phyloP scores from a whole-genome alignment of 2,888 invertebrate species.

The Volucella bombylans region DNA sequence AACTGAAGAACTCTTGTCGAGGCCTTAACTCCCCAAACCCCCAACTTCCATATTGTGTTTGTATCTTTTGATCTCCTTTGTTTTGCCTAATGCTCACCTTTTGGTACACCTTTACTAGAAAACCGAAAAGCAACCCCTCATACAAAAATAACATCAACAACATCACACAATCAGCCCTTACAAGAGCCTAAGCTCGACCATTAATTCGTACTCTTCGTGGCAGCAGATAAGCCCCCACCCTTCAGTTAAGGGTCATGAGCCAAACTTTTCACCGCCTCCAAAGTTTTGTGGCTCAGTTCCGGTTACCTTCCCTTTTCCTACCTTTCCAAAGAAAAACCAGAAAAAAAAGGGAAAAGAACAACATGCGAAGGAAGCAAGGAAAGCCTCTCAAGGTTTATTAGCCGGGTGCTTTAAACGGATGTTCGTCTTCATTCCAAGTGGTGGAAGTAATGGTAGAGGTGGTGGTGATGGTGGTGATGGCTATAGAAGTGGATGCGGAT shows the following conservation, averaged over 20 bases:
- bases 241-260: conserved; percentile 35
- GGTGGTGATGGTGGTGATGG: neutral
- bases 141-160: conserved; percentile 23
- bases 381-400: conserved; percentile 68
- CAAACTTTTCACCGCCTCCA: conserved; percentile 52
- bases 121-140: conserved; percentile 24
- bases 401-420: conserved; percentile 61
- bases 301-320: neutral
- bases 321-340: neutral
- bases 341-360: conserved; percentile 7
- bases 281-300: conserved; percentile 48
- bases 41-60: conserved; percentile 7
- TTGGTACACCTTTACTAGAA: conserved; percentile 18
- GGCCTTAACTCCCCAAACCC: conserved; percentile 2
- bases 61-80: conserved; percentile 62
- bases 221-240: conserved; percentile 40
- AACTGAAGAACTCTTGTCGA: conserved; percentile 23
- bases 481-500: neutral
- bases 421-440: conserved; percentile 31
- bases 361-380: conserved; percentile 36
- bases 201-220: conserved; percentile 64
- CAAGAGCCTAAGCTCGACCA: conserved; percentile 60
- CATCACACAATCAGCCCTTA: conserved; percentile 67
- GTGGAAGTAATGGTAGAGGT: neutral
- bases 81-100: conserved; percentile 59